Percentiles rank a stretch among this genome's conserved stretches.
These are phyloP conservation scores for Peromyscus polionotus DNA, from an alignment of 2,113 vertebrate genomes.

Conservation along the genomic window DNA sequence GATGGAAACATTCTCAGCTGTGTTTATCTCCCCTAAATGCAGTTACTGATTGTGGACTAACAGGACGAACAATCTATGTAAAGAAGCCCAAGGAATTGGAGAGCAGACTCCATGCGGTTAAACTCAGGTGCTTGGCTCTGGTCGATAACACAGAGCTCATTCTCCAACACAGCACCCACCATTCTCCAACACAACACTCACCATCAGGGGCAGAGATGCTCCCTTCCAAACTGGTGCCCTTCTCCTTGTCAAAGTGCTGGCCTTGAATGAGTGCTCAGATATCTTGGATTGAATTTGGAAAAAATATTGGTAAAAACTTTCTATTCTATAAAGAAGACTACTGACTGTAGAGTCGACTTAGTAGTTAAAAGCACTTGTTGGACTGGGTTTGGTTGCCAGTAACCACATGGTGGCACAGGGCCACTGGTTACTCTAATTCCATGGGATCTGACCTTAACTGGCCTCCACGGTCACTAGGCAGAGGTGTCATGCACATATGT, in stretches of 20 bases:
- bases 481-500: no score
- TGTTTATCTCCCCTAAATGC: not conserved
- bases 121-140: not conserved
- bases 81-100: not conserved
- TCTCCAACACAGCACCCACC: not conserved
- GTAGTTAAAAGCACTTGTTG: not conserved
- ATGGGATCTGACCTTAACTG: not conserved
- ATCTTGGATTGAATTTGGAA: not conserved
- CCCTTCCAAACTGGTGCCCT: not conserved
- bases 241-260: not conserved
- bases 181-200: not conserved
- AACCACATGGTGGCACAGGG: not conserved
- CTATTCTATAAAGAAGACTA: not conserved
- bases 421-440: not conserved
- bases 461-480: not conserved
- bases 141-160: not conserved
- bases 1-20: not conserved
- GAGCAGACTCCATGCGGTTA: accelerated
- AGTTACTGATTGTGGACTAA: not conserved
- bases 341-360: not conserved
- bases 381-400: not conserved
- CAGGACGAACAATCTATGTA: not conserved
- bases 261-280: not conserved
- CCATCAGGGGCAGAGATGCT: not conserved
- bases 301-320: not conserved